Evolutionary conservation across 2,888 invertebrate genomes (phyloP).

Genomic region (Entomobrya multifasciata): DNA sequence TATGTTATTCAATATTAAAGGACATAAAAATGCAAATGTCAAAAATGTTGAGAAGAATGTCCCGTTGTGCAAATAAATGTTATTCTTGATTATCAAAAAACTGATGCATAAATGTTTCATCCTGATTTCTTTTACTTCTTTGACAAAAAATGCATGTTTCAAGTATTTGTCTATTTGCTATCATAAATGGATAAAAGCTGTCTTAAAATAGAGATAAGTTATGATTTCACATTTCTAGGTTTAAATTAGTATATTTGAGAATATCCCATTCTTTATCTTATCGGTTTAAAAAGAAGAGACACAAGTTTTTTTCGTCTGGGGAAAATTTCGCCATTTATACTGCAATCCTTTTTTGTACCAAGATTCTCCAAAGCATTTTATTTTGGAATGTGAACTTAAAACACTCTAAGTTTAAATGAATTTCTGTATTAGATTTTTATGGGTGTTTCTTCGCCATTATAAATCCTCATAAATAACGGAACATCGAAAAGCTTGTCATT

Average conservation of each 20-base stretch:
- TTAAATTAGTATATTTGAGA: slow-evolving; percentile 16
- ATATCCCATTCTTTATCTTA: neutral
- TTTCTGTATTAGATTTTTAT: slow-evolving; percentile 69
- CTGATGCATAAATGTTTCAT: too few relatives aligned
- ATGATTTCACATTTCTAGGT: neutral
- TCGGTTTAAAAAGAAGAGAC: neutral
- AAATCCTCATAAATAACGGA: slow-evolving; percentile 71
- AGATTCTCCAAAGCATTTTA: too few relatives aligned
- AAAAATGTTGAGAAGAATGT: too few relatives aligned
- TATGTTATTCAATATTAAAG: too few relatives aligned
- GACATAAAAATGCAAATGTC: too few relatives aligned
- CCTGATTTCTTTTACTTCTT: too few relatives aligned
- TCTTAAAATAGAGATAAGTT: neutral
- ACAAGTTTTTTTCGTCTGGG: slow-evolving; percentile 8
- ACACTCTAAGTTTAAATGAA: slow-evolving; percentile 58
- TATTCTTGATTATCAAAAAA: too few relatives aligned
- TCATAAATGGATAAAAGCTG: slow-evolving; percentile 1
- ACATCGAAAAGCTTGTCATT: slow-evolving; percentile 65
- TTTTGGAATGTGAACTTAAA: slow-evolving; percentile 24
- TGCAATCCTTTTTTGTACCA: neutral
- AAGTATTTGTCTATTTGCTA: too few relatives aligned
- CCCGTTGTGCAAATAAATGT: too few relatives aligned
- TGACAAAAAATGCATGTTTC: too few relatives aligned
- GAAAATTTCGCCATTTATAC: neutral
- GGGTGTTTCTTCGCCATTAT: slow-evolving; percentile 63